Evolutionary conservation across 2,113 vertebrate genomes (phyloP).

Genomic region (Centropristis striata): DNA sequence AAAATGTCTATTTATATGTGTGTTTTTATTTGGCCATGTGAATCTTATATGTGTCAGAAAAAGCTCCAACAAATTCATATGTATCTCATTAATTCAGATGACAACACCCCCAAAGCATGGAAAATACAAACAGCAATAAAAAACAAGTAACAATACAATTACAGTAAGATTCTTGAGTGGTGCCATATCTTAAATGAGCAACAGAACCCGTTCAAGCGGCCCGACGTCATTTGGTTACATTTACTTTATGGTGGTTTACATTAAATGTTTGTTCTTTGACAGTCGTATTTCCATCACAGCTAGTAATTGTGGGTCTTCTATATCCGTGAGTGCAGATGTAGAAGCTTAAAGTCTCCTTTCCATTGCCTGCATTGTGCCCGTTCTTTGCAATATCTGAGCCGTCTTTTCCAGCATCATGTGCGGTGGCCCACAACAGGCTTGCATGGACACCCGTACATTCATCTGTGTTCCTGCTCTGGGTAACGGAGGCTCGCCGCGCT

Average conservation of each 20-base stretch:
- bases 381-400: constrained; percentile 6
- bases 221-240: constrained; percentile 61
- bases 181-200: constrained; percentile 70
- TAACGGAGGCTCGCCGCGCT: not conserved
- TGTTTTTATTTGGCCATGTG: not conserved
- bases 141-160: constrained; percentile 67
- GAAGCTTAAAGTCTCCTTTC: constrained; percentile 54
- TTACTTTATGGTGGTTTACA: constrained; percentile 69
- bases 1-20: constrained; percentile 1
- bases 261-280: constrained; percentile 71
- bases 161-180: constrained; percentile 51
- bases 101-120: constrained; percentile 68
- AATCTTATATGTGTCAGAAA: constrained; percentile 50
- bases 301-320: constrained; percentile 70
- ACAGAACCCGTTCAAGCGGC: constrained; percentile 56
- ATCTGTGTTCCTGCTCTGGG: constrained; percentile 11
- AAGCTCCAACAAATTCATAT: constrained; percentile 57
- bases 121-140: constrained; percentile 76
- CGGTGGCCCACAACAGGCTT: constrained; percentile 13
- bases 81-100: constrained; percentile 76
- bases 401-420: constrained; percentile 48
- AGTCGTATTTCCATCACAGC: constrained; percentile 69
- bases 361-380: constrained; percentile 45
- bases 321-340: constrained; percentile 60
- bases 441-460: not conserved